phyloP scores from a whole-genome alignment of 2,113 vertebrate genomes.

The Eira barbara region DNA sequence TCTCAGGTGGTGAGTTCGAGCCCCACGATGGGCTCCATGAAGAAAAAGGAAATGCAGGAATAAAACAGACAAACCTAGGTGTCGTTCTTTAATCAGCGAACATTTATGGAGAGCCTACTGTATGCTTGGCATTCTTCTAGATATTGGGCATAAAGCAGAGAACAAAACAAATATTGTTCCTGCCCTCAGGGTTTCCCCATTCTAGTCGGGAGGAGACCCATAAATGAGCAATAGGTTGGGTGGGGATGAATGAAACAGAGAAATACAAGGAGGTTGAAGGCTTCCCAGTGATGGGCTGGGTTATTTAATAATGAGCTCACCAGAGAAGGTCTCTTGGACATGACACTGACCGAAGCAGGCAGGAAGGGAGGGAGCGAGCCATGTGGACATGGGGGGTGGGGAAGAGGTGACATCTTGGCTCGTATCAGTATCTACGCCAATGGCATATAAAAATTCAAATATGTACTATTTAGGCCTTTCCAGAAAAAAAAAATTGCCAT shows the following conservation, averaged over 20 bases:
- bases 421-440: neutral
- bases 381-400: neutral
- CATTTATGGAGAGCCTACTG: neutral
- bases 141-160: neutral
- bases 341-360: neutral
- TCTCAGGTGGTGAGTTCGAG: neutral
- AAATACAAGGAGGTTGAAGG: neutral
- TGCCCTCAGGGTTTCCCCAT: neutral
- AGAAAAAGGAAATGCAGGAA: neutral
- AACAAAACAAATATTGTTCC: neutral
- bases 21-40: neutral
- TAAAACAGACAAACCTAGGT: neutral
- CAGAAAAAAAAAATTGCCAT: neutral
- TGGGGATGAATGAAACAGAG: neutral
- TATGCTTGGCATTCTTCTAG: neutral
- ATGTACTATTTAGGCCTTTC: neutral
- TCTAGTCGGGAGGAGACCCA: neutral
- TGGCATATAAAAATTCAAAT: neutral
- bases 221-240: neutral
- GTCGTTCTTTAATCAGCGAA: neutral
- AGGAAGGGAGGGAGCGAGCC: neutral
- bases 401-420: neutral
- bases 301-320: neutral
- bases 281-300: neutral
- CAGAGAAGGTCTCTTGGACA: neutral